A percentile compares a stretch with the other conserved stretches of the same genome.
Conservation (phyloP, 2,113 vertebrate species). For the Mirza zaza region DNA sequence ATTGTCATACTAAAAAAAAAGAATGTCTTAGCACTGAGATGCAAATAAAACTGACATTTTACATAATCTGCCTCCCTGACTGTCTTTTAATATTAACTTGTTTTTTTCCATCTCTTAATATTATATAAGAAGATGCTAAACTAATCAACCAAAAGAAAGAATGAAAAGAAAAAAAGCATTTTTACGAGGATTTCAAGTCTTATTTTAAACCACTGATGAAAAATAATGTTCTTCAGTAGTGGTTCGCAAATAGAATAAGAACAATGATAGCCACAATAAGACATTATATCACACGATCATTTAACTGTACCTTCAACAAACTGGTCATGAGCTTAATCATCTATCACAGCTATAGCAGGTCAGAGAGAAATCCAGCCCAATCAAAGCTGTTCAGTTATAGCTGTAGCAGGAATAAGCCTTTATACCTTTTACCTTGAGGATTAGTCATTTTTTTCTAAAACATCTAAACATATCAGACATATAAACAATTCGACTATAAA, state of each 20-base stretch:
- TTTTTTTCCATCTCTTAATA: constrained; percentile 47
- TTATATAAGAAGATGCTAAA: constrained; percentile 58
- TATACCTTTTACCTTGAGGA: not conserved
- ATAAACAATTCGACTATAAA: constrained; percentile 13
- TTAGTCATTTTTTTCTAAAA: constrained; percentile 15
- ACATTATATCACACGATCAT: not conserved
- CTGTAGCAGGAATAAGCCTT: not conserved
- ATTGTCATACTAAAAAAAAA: constrained; percentile 62
- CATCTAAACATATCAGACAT: not conserved
- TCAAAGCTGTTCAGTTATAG: not conserved
- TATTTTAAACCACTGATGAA: constrained; percentile 50
- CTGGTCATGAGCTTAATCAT: not conserved
- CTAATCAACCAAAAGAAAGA: constrained; percentile 63
- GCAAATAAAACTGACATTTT: constrained; percentile 74
- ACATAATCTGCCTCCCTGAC: constrained; percentile 68
- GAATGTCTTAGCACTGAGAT: constrained; percentile 33
- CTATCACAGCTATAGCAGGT: not conserved
- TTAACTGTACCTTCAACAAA: not conserved
- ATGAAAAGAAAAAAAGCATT: constrained; percentile 15
- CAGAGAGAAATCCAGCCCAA: not conserved
- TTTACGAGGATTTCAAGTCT: constrained; percentile 59
- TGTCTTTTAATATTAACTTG: constrained; percentile 73
- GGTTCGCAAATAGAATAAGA: not conserved
- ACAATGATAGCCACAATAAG: not conserved
- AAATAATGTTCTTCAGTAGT: not conserved